Percentiles rank a stretch among this genome's conserved stretches.
phyloP scores from a whole-genome alignment of 2,797 vertebrate species.

The Smutsia temminckii region DNA sequence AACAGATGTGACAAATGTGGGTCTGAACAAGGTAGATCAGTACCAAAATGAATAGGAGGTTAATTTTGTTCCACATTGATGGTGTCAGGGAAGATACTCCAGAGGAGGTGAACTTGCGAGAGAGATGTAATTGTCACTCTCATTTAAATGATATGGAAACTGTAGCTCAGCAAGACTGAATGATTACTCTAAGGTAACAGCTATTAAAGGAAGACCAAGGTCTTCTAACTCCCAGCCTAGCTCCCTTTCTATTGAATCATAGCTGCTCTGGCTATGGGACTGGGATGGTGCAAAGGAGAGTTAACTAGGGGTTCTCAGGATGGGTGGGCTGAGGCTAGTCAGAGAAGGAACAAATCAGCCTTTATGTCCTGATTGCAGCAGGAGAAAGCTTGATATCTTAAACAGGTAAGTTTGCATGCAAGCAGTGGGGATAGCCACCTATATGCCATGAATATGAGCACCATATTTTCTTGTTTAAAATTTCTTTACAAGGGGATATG shows the following conservation, averaged over 20 bases:
- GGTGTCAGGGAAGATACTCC: background rate
- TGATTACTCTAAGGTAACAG: background rate
- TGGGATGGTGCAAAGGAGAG: background rate
- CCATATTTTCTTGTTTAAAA: background rate
- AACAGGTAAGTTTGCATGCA: background rate
- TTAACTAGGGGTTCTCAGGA: background rate
- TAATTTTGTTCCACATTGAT: background rate
- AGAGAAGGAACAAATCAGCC: background rate
- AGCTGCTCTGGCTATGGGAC: background rate
- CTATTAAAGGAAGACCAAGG: background rate
- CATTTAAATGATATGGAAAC: background rate
- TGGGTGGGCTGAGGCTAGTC: background rate
- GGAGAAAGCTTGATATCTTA: constrained; percentile 17
- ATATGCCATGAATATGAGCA: background rate
- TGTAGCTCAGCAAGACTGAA: background rate
- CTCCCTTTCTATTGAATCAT: background rate
- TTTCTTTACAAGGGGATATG: background rate
- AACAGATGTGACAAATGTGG: background rate
- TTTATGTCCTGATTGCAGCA: background rate
- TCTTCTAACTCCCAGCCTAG: background rate
- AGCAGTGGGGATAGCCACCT: background rate
- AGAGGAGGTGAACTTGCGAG: background rate
- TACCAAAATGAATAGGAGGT: background rate
- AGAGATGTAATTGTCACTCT: background rate
- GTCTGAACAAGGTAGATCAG: background rate